Evolutionary conservation across 2,113 vertebrate species (phyloP).

Genomic region (Ahaetulla prasina): DNA sequence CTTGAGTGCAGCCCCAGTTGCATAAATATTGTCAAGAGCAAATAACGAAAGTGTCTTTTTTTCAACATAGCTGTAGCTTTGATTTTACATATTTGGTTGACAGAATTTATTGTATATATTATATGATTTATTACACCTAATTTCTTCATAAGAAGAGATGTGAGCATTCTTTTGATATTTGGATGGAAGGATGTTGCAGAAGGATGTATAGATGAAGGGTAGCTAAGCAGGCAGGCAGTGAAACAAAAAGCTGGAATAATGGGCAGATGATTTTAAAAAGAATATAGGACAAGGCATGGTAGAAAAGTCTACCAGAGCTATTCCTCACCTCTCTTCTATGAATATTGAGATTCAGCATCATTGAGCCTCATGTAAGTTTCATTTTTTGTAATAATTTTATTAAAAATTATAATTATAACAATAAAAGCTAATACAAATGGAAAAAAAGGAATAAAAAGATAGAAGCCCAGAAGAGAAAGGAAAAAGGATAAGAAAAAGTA

Average conservation of each 20-base stretch:
- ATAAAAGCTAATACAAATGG: not conserved
- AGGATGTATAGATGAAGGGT: not conserved
- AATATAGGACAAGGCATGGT: not conserved
- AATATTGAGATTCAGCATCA: not conserved
- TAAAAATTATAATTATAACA: not conserved
- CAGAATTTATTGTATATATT: not conserved
- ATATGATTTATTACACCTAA: not conserved
- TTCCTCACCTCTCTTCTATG: not conserved
- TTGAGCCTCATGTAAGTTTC: not conserved
- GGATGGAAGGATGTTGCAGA: not conserved
- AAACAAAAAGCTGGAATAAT: not conserved
- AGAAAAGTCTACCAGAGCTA: too few relatives aligned
- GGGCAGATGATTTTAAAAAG: not conserved
- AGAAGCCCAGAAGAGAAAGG: not conserved
- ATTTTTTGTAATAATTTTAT: not conserved
- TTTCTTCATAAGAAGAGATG: not conserved
- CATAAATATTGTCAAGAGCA: not conserved
- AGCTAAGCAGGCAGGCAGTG: not conserved
- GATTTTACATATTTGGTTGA: not conserved
- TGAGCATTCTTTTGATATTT: not conserved
- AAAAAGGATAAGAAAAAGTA: not conserved
- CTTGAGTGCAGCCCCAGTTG: not conserved
- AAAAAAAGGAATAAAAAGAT: not conserved
- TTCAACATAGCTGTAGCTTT: not conserved
- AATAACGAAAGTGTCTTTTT: not conserved